A percentile compares a stretch with the other conserved stretches of the same genome.
phyloP scores from a whole-genome alignment of 2,797 vertebrate genomes.

The Sciurus carolinensis region DNA sequence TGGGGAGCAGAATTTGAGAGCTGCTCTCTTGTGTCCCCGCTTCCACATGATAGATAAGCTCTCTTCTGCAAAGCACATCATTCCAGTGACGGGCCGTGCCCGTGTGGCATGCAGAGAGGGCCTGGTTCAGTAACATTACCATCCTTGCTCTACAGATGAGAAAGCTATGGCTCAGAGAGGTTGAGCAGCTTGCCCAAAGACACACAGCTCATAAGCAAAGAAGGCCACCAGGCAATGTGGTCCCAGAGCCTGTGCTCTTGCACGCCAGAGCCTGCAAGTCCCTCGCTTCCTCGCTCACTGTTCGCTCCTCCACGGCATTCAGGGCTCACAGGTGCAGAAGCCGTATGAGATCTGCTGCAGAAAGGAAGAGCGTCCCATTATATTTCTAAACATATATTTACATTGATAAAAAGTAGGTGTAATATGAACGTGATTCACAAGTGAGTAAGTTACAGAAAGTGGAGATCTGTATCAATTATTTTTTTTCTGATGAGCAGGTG shows the following conservation, averaged over 20 bases:
- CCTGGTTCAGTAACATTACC: too few species aligned
- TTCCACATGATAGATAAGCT: too few species aligned
- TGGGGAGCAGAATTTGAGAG: neutral
- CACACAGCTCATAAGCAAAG: neutral
- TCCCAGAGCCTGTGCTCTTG: neutral
- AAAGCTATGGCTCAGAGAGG: neutral
- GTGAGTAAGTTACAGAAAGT: neutral
- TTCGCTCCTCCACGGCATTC: rapidly evolving
- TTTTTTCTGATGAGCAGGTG: too few species aligned
- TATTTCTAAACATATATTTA: neutral
- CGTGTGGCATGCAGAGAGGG: too few species aligned
- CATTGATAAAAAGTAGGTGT: neutral
- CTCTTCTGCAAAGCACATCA: neutral
- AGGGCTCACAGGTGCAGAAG: neutral
- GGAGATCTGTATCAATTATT: neutral
- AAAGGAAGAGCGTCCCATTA: neutral
- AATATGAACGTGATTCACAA: neutral
- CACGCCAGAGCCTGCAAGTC: rapidly evolving
- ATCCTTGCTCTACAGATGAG: too few species aligned
- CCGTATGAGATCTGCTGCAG: rapidly evolving
- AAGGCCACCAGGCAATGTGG: neutral
- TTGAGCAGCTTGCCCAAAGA: neutral
- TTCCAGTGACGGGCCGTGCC: too few species aligned
- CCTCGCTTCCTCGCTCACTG: neutral
- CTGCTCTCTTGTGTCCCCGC: neutral